Base-by-base conservation (phyloP, 2,113 vertebrate genomes). In the Platysteira castanea region DNA sequence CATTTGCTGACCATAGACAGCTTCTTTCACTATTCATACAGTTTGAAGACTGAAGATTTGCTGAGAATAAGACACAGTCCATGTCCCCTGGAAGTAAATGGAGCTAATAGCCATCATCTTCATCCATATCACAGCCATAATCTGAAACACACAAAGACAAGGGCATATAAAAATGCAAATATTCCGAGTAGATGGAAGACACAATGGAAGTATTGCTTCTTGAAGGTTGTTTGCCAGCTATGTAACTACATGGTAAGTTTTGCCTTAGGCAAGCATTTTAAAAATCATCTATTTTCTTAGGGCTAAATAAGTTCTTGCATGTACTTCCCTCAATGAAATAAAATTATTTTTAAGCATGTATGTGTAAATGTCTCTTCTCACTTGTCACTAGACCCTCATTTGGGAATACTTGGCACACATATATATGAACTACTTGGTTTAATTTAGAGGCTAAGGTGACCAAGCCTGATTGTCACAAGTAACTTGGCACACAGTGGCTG, bases 111-210 rank as follows among this genome's bases (percentile, higher is more conserved):
- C 98, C 98, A 3, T 99, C 98, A 1, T 99, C 99, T 1, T 99
- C 99, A 6, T 99, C 99, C 24, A 97, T 94, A 0, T 99, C 99
- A 76, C 98, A 99, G 92, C 99, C 99, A 2, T 99, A 99, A 97
- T 99, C 99, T 99, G 98, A 73, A 98, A 97, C 30, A 87, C 39
- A 94, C 7, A 69, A n/a, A 83, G 74, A 76, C 68, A 92, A 82
- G 80, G 24, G 24, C 27, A 84, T 24, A 69, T 61, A 37, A 94
- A 78, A 94, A 84, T 46, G 41, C 23, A 90, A 79, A 79, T 79
- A 87, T 76, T 92, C 30, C 0, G 27, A 44, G 61, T 10, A 73
- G 46, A 56, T 46, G 14, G 28, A 76, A 82, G 26, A 60, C 21
- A 71, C 30, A 78, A 73, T 24, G 33, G 5, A 87, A 93, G 7